A percentile compares a stretch with the other conserved stretches of the same genome.
Evolutionary conservation across 2,113 vertebrate genomes (phyloP).

Genomic region (Osmerus mordax): DNA sequence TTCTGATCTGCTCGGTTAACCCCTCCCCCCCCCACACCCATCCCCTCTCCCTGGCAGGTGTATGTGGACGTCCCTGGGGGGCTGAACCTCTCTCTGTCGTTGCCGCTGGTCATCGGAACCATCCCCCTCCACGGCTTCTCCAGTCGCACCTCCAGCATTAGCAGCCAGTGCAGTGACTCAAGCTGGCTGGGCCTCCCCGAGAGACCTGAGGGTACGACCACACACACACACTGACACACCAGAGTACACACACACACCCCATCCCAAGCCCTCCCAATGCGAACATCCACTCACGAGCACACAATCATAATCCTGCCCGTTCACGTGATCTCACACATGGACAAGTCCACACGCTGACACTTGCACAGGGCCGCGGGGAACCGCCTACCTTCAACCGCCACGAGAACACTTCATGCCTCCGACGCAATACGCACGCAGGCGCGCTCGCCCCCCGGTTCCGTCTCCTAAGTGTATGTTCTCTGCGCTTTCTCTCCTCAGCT

Average conservation of each 20-base stretch:
- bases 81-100: conserved; percentile 91
- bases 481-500: conserved; percentile 59
- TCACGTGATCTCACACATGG: neutral
- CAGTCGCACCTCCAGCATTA: conserved; percentile 92
- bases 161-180: conserved; percentile 90
- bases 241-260: neutral
- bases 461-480: neutral
- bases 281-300: neutral
- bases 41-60: conserved; percentile 70
- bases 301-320: neutral
- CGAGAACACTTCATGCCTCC: no score
- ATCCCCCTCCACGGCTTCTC: conserved; percentile 92
- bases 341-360: no score
- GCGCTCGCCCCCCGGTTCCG: neutral
- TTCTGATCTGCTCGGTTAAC: no score
- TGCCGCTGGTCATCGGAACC: conserved; percentile 95
- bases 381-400: no score
- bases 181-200: conserved; percentile 88
- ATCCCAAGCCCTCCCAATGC: neutral
- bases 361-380: no score
- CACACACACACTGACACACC: neutral
- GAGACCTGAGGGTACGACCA: conserved; percentile 85
- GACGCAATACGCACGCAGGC: neutral
- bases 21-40: neutral
- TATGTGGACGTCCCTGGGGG: conserved; percentile 97